Percentiles rank a stretch among this genome's conserved stretches.
Conservation (phyloP, 2,797 vertebrate species). For the Martes flavigula region DNA sequence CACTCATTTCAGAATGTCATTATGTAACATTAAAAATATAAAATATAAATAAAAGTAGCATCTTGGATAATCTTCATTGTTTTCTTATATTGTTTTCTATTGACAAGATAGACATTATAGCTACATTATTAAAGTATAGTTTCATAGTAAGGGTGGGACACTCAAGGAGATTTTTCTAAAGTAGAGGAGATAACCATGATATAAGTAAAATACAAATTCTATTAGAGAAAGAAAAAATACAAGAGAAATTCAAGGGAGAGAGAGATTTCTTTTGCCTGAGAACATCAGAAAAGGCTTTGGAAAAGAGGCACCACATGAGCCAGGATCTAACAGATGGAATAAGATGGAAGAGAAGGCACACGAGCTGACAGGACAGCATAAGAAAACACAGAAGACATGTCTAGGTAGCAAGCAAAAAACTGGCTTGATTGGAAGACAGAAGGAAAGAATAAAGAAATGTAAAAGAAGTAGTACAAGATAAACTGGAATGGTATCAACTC, state of each 20-base stretch:
- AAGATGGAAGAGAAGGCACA: neutral
- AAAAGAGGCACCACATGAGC: neutral
- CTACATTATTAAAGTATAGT: neutral
- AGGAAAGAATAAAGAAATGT: neutral
- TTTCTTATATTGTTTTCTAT: neutral
- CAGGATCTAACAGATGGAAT: neutral
- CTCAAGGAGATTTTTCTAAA: neutral
- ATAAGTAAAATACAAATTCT: neutral
- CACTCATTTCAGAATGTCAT: neutral
- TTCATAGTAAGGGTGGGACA: neutral
- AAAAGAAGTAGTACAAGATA: neutral
- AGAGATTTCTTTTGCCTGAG: neutral
- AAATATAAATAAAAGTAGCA: neutral
- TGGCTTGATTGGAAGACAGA: neutral
- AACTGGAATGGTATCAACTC: neutral
- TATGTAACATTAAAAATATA: neutral
- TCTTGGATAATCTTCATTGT: neutral
- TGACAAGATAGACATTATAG: neutral
- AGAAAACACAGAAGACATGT: neutral
- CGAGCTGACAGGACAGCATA: neutral
- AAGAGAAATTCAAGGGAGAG: neutral
- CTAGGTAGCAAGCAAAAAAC: neutral
- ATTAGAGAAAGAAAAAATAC: neutral
- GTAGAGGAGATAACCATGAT: neutral
- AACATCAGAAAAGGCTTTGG: neutral